These are phyloP conservation scores for Drosophila equinoxialis DNA, from an alignment of 1,140 invertebrate genomes.

Conservation along the genomic window DNA sequence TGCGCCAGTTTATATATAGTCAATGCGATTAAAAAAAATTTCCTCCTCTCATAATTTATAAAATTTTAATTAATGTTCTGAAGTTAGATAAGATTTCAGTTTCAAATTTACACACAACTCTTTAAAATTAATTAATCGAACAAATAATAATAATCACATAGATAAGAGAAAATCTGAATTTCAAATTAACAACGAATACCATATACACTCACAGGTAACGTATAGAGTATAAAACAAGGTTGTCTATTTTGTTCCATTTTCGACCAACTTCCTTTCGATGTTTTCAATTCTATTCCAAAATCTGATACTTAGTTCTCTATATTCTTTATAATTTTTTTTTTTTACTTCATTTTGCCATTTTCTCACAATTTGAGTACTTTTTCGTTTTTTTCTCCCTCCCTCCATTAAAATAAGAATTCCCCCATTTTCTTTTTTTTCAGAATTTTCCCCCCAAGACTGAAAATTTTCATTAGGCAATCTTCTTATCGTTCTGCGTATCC, in stretches of 20 bases:
- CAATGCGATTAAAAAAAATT: not conserved
- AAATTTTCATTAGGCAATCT: not conserved
- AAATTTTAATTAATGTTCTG: conserved; percentile 38
- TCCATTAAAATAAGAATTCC: too few species aligned
- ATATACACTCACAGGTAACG: not conserved
- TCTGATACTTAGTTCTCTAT: too few species aligned
- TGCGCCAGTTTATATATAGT: conserved; percentile 41
- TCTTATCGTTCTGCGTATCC: not conserved
- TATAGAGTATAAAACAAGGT: too few species aligned
- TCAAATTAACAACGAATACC: not conserved
- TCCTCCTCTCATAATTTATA: conserved; percentile 50
- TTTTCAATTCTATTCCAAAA: too few species aligned
- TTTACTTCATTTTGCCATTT: too few species aligned
- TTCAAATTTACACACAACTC: conserved; percentile 3
- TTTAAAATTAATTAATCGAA: conserved; percentile 14
- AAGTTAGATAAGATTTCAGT: conserved; percentile 60
- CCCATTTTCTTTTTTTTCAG: too few species aligned
- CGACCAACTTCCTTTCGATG: too few species aligned
- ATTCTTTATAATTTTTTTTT: too few species aligned
- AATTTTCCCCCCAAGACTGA: not conserved
- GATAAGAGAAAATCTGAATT: not conserved
- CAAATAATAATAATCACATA: not conserved
- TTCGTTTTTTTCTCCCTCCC: too few species aligned
- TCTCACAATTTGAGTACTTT: too few species aligned
- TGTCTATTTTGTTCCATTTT: too few species aligned